Conservation (phyloP, 2,797 vertebrate species). For the Platalea minor region DNA sequence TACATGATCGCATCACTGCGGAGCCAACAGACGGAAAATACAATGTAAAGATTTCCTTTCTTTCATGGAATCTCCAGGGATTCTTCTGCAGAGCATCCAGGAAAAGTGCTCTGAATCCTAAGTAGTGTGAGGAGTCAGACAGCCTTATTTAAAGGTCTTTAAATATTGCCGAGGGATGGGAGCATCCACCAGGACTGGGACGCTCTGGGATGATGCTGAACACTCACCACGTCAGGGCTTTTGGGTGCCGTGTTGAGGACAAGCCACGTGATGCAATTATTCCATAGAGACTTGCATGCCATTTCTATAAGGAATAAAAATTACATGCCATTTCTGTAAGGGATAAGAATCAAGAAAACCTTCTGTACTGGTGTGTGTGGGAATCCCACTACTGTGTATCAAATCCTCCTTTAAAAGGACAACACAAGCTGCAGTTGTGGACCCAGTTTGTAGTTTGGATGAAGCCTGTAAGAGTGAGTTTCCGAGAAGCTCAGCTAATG, state of each 20-base stretch:
- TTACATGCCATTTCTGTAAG: neutral
- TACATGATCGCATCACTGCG: neutral
- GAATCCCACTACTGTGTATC: neutral
- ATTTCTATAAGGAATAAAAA: neutral
- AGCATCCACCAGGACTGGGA: neutral
- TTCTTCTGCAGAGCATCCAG: neutral
- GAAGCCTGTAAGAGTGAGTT: neutral
- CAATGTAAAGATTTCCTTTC: neutral
- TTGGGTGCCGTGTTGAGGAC: accelerated
- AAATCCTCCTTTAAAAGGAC: neutral
- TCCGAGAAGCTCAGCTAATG: neutral
- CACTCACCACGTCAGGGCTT: neutral
- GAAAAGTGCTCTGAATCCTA: conserved; percentile 16
- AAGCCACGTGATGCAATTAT: neutral
- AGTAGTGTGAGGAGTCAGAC: neutral
- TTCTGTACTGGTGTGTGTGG: neutral
- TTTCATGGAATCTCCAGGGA: neutral
- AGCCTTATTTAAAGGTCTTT: neutral
- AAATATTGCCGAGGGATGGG: neutral
- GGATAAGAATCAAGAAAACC: neutral
- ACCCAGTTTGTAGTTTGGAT: neutral
- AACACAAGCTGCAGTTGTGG: neutral
- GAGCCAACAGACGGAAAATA: neutral
- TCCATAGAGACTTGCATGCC: neutral
- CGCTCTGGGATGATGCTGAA: neutral